Conservation (phyloP, 2,888 invertebrate genomes). For the Drosophila prostipennis region DNA sequence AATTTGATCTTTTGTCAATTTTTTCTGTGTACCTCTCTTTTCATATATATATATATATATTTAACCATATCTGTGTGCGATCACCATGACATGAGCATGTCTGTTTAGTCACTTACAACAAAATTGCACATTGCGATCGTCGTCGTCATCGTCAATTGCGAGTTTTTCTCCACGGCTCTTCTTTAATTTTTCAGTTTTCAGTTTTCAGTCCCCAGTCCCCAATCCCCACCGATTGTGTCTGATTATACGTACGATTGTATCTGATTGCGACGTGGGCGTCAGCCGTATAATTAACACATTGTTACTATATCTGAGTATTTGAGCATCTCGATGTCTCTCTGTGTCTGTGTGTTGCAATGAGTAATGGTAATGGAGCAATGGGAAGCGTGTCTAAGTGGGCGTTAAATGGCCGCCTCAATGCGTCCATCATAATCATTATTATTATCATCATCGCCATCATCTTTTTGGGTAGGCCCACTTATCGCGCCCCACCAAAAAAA, state of each 20-base stretch:
- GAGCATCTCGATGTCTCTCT: not conserved
- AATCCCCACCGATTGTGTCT: conserved; percentile 13
- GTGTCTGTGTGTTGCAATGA: conserved; percentile 22
- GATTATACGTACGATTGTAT: conserved; percentile 19
- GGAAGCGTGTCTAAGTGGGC: conserved; percentile 62
- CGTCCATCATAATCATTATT: conserved; percentile 27
- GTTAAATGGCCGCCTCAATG: conserved; percentile 62
- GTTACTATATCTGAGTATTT: conserved; percentile 33
- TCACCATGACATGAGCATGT: conserved; percentile 54
- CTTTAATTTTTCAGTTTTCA: conserved; percentile 23
- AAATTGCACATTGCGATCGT: conserved; percentile 56
- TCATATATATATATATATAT: not conserved
- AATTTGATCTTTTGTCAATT: too few relatives aligned
- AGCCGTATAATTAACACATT: conserved; percentile 74
- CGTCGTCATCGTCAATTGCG: conserved; percentile 29
- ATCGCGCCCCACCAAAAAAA: conserved; percentile 8
- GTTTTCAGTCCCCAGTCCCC: too few relatives aligned
- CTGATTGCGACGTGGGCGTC: conserved; percentile 56
- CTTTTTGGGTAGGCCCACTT: conserved; percentile 38
- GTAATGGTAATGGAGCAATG: conserved; percentile 49
- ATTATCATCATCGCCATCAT: conserved; percentile 22
- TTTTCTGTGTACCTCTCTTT: not conserved
- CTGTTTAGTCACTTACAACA: conserved; percentile 47
- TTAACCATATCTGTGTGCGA: conserved; percentile 15
- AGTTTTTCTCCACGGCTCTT: conserved; percentile 30